Percentiles rank a stretch among this genome's conserved stretches.
Evolutionary conservation across 2,113 vertebrate species (phyloP).

Genomic region (Uropsilus gracilis): DNA sequence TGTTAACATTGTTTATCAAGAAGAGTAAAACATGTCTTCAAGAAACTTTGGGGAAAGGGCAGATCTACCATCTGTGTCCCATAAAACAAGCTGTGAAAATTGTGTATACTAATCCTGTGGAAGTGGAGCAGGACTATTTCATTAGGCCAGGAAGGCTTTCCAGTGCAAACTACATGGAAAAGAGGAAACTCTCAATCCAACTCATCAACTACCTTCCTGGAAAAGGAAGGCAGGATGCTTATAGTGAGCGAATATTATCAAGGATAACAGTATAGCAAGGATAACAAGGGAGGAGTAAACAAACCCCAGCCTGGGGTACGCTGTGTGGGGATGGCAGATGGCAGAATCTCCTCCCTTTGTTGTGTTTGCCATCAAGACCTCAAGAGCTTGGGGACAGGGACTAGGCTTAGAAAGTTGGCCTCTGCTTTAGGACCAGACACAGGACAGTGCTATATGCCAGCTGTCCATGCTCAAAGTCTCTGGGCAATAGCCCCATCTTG

Average conservation of each 20-base stretch:
- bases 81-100: not conserved
- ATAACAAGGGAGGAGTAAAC: not conserved
- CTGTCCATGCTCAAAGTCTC: not conserved
- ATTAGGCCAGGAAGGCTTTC: not conserved
- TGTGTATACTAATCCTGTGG: rapidly evolving
- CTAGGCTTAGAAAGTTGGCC: not conserved
- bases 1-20: not conserved
- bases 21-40: not conserved
- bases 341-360: not conserved
- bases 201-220: not conserved
- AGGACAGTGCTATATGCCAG: not conserved
- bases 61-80: too few relatives aligned
- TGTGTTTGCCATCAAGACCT: not conserved
- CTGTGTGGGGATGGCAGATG: too few relatives aligned
- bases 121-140: rapidly evolving
- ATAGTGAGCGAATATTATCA: not conserved
- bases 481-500: not conserved
- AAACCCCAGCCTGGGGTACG: rapidly evolving
- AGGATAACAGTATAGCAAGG: too few relatives aligned
- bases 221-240: not conserved
- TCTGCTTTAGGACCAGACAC: not conserved
- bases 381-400: too few relatives aligned
- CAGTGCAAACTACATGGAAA: not conserved
- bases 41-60: not conserved
- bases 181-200: not conserved